These are phyloP conservation scores for Laothoe populi DNA, from an alignment of 2,888 invertebrate species.

Conservation along the genomic window DNA sequence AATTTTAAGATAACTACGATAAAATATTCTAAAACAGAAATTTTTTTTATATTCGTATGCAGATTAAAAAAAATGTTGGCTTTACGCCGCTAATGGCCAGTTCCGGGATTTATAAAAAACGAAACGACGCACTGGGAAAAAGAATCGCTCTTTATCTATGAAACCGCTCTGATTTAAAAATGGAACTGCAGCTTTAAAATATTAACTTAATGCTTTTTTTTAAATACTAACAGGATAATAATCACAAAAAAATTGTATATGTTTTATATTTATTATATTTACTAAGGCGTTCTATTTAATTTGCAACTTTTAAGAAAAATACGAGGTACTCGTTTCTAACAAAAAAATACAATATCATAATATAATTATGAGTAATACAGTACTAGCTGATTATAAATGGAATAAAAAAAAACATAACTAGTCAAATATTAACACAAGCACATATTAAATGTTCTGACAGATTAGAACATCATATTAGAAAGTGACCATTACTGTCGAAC, in stretches of 20 bases:
- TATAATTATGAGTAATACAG: too few relatives aligned
- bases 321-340: too few relatives aligned
- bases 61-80: background rate
- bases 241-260: background rate
- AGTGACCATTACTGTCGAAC: constrained; percentile 33
- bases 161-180: constrained; percentile 43
- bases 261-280: too few relatives aligned
- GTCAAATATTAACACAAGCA: background rate
- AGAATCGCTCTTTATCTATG: constrained; percentile 49
- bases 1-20: background rate
- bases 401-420: background rate
- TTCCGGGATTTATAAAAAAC: constrained; percentile 39
- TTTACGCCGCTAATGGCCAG: constrained; percentile 37
- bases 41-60: background rate
- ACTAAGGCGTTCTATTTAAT: too few relatives aligned
- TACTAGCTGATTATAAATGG: too few relatives aligned
- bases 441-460: constrained; percentile 29
- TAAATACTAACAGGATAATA: background rate
- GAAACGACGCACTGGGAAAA: constrained; percentile 45
- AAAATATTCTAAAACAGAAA: too few relatives aligned
- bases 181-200: constrained; percentile 40
- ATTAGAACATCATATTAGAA: constrained; percentile 38
- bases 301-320: too few relatives aligned
- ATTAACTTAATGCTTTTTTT: background rate
- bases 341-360: too few relatives aligned